Percentiles rank a stretch among this genome's conserved stretches.
Evolutionary conservation across 92 coral and sea anemone genomes (phyloP).

Genomic region (Zoanthus sansibaricus): DNA sequence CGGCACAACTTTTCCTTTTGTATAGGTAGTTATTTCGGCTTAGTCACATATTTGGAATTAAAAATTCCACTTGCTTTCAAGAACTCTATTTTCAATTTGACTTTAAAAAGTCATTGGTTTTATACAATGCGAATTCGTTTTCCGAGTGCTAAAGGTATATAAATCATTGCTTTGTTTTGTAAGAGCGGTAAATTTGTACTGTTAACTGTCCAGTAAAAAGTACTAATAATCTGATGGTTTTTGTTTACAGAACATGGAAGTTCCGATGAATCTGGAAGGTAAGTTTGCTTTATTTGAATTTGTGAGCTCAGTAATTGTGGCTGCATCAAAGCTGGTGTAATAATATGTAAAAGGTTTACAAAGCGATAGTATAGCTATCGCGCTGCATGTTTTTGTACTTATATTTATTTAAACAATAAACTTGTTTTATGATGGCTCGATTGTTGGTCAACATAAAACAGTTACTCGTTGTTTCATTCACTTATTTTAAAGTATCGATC

Average conservation of each 20-base stretch:
- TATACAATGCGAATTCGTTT: constrained; percentile 34
- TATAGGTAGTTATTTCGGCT: background rate
- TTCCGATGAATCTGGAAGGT: constrained; percentile 36
- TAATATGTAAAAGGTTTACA: background rate
- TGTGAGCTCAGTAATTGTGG: background rate
- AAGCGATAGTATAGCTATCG: background rate
- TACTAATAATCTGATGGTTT: background rate
- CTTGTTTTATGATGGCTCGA: too few species aligned
- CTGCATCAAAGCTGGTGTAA: background rate
- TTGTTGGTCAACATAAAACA: too few species aligned
- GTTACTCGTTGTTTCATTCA: too few species aligned
- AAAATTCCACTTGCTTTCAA: background rate
- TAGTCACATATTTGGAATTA: background rate
- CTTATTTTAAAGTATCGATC: too few species aligned
- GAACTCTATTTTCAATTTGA: background rate
- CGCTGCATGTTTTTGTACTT: too few species aligned
- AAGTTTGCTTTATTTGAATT: background rate
- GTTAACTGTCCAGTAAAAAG: background rate
- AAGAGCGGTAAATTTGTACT: constrained; percentile 2
- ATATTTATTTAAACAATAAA: too few species aligned
- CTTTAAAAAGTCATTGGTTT: background rate
- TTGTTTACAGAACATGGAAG: constrained; percentile 27
- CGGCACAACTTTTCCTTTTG: constrained; percentile 16
- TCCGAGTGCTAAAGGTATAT: constrained; percentile 20
- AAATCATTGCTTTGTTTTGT: background rate